phyloP scores from a whole-genome alignment of 1,140 invertebrate genomes.

The Pseudomyrmex sp. region DNA sequence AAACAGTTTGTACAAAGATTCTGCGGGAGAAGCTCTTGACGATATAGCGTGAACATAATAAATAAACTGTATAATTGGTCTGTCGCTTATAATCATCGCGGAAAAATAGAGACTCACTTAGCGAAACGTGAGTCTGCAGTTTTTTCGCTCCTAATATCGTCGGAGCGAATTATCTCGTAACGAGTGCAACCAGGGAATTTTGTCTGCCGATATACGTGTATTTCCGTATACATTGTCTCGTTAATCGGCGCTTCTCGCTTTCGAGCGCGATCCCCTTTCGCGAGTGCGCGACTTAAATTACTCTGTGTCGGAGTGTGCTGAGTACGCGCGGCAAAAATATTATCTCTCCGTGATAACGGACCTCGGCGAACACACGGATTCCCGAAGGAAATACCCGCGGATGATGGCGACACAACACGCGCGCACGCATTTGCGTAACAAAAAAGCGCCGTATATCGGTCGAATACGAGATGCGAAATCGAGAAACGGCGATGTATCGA shows the following conservation, averaged over 20 bases:
- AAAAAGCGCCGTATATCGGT: slow-evolving; percentile 14
- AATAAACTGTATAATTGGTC: slow-evolving; percentile 13
- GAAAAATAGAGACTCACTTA: slow-evolving; percentile 1
- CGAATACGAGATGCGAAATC: slow-evolving; percentile 32
- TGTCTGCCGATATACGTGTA: neutral
- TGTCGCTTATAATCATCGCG: neutral
- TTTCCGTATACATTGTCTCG: slow-evolving; percentile 47
- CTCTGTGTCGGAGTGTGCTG: slow-evolving; percentile 29
- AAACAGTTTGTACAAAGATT: neutral
- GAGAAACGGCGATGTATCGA: slow-evolving; percentile 34
- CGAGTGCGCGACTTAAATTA: slow-evolving; percentile 37
- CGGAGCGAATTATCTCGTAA: neutral
- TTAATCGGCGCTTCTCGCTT: slow-evolving; percentile 44
- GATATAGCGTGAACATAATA: neutral
- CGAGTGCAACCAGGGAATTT: slow-evolving; percentile 7
- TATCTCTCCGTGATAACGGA: slow-evolving; percentile 64
- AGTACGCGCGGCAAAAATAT: slow-evolving; percentile 63
- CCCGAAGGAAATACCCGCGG: slow-evolving; percentile 48
- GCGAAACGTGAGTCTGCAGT: slow-evolving; percentile 19
- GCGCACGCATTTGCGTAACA: slow-evolving; percentile 52
- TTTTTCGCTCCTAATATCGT: slow-evolving; percentile 21
- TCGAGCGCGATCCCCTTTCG: slow-evolving; percentile 22
- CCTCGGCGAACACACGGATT: slow-evolving; percentile 37
- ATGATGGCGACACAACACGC: neutral
- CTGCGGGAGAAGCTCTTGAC: neutral